Percentiles rank a stretch among this genome's conserved stretches.
These are phyloP conservation scores for Drosophila picticornis DNA, from an alignment of 2,888 invertebrate genomes.

Conservation along the genomic window DNA sequence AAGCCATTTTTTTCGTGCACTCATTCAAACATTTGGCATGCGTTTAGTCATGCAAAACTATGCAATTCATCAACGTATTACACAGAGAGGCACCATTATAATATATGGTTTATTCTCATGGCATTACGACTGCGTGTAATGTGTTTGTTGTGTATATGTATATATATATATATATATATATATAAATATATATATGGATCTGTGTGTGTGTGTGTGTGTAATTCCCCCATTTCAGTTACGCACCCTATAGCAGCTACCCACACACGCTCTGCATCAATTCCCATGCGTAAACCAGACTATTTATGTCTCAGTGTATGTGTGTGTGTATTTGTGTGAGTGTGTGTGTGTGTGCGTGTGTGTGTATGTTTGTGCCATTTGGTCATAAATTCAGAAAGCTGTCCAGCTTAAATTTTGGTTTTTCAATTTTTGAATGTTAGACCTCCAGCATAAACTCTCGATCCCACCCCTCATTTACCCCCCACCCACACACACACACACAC, in stretches of 20 bases:
- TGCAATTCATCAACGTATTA: conserved; percentile 53
- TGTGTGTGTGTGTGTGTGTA: background rate
- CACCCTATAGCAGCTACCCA: conserved; percentile 30
- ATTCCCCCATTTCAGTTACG: conserved; percentile 50
- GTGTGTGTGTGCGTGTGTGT: conserved; percentile 29
- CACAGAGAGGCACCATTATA: conserved; percentile 24
- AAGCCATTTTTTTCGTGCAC: conserved; percentile 4
- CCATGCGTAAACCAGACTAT: conserved; percentile 69
- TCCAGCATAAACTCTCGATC: conserved; percentile 36
- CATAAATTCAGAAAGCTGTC: conserved; percentile 79
- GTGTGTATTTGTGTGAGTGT: conserved; percentile 7
- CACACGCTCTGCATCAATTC: conserved; percentile 59
- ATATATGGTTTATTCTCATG: conserved; percentile 57
- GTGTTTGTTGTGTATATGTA: conserved; percentile 37
- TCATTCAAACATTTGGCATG: conserved; percentile 31
- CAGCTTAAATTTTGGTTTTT: conserved; percentile 80
- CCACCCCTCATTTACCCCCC: background rate
- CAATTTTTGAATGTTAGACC: conserved; percentile 75
- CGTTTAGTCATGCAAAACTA: conserved; percentile 49
- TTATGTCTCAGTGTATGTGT: conserved; percentile 46
- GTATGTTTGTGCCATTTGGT: conserved; percentile 65
- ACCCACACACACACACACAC: conserved; percentile 4
- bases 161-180: background rate
- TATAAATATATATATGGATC: background rate
- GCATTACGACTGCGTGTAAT: conserved; percentile 29